Percentiles rank a stretch among this genome's conserved stretches.
Conservation (phyloP, 2,113 vertebrate genomes). For the Xiphophorus hellerii region DNA sequence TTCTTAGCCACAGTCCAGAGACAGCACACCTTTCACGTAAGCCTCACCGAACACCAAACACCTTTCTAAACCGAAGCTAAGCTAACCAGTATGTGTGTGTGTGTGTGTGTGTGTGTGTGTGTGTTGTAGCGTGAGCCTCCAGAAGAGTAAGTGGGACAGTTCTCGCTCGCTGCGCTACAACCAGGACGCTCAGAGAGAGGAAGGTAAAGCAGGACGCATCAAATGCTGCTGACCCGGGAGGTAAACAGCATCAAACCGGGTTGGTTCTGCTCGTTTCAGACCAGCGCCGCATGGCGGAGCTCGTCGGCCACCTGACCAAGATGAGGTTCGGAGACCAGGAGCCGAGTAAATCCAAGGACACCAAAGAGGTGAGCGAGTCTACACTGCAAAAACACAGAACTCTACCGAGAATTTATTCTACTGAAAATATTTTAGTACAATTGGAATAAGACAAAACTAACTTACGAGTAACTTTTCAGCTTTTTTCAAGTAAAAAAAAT, state of each 20-base stretch:
- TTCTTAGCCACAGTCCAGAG: slow-evolving; percentile 82
- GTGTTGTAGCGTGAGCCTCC: slow-evolving; percentile 86
- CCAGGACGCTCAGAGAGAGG: slow-evolving; percentile 96
- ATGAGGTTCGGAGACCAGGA: slow-evolving; percentile 93
- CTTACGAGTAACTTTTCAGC: too few species aligned
- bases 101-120: slow-evolving; percentile 44
- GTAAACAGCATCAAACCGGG: too few species aligned
- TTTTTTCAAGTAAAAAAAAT: too few species aligned
- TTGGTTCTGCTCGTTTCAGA: slow-evolving; percentile 74
- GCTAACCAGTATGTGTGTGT: not conserved
- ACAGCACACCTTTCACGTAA: slow-evolving; percentile 92
- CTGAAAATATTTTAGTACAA: too few species aligned
- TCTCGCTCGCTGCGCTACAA: slow-evolving; percentile 93
- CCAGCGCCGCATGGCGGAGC: slow-evolving; percentile 95
- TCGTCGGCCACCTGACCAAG: slow-evolving; percentile 91
- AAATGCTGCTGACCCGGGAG: not conserved
- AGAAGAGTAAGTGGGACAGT: slow-evolving; percentile 96
- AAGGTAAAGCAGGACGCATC: slow-evolving; percentile 78
- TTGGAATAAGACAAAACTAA: too few species aligned
- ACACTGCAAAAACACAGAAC: too few species aligned
- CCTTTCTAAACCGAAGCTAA: not conserved
- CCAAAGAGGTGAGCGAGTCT: slow-evolving; percentile 84
- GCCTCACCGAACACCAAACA: slow-evolving; percentile 56
- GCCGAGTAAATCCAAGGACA: slow-evolving; percentile 87
- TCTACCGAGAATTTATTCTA: too few species aligned